Conservation (phyloP, 2,888 invertebrate species). For the Eupithecia vulgata region DNA sequence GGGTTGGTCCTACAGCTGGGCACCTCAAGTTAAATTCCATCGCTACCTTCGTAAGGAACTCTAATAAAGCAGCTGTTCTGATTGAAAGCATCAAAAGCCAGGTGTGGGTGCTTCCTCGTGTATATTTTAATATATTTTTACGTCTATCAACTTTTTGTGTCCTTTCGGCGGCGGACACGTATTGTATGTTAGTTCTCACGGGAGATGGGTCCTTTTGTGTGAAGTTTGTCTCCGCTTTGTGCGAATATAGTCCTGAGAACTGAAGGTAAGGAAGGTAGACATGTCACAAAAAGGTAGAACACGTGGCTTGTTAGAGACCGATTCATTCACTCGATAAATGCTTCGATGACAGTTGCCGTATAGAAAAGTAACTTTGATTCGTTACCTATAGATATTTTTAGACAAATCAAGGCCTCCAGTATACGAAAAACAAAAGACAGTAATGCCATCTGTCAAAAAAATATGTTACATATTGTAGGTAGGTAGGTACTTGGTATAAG, state of each 20-base stretch:
- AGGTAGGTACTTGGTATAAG: too few species aligned
- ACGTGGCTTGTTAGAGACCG: conserved; percentile 8
- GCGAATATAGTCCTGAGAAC: conserved; percentile 7
- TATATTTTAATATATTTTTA: conserved; percentile 50
- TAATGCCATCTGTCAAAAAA: too few species aligned
- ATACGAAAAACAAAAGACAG: too few species aligned
- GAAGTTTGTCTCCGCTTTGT: conserved; percentile 22
- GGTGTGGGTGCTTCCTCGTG: conserved; percentile 72
- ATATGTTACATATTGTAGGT: too few species aligned
- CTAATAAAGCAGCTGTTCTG: conserved; percentile 54
- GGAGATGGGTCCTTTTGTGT: conserved; percentile 32
- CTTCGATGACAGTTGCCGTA: not conserved
- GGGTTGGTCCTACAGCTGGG: too few species aligned
- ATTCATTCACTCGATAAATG: not conserved
- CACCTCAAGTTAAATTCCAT: not conserved
- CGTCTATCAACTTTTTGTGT: conserved; percentile 47
- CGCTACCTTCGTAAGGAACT: not conserved
- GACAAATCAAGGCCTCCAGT: too few species aligned
- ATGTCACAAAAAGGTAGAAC: conserved; percentile 3
- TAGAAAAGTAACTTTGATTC: not conserved
- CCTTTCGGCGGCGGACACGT: conserved; percentile 28
- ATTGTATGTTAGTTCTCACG: conserved; percentile 41
- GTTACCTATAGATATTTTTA: not conserved
- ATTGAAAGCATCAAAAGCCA: conserved; percentile 66
- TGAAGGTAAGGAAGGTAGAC: conserved; percentile 5